These are phyloP conservation scores for Petrolisthes cinctipes DNA, from an alignment of 2,888 invertebrate species.

Conservation along the genomic window DNA sequence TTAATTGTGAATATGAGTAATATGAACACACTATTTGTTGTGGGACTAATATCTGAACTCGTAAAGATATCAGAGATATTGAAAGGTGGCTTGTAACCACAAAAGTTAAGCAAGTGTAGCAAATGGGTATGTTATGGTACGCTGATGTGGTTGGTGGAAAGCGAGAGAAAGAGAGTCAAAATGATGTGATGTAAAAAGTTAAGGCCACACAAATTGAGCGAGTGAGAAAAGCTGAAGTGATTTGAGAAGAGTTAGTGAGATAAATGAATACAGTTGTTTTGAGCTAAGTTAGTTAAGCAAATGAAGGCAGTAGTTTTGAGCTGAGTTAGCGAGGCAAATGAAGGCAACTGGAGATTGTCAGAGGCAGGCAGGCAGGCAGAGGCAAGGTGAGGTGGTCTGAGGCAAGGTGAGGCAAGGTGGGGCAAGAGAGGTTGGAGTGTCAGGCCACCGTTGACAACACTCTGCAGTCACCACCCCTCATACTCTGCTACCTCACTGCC, in stretches of 20 bases:
- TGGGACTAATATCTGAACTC: too few species aligned
- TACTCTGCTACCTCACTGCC: constrained; percentile 43
- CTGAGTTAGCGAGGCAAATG: too few species aligned
- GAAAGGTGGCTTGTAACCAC: neutral
- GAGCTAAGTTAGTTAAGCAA: too few species aligned
- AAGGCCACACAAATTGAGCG: neutral
- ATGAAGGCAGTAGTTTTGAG: too few species aligned
- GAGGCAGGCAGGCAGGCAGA: neutral
- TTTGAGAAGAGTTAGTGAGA: too few species aligned
- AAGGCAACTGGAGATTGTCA: too few species aligned
- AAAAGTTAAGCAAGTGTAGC: neutral
- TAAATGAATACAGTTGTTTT: too few species aligned
- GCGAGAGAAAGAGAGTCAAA: neutral
- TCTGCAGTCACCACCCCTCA: constrained; percentile 39
- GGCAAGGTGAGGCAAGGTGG: neutral
- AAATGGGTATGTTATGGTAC: neutral
- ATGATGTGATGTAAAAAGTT: neutral
- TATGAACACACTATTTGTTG: too few species aligned
- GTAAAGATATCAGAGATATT: too few species aligned
- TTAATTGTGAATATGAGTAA: too few species aligned
- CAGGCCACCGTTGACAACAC: constrained; percentile 3
- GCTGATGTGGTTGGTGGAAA: neutral
- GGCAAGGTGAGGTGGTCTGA: neutral
- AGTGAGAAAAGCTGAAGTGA: too few species aligned
- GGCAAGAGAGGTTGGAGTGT: neutral